Base-by-base conservation (phyloP, 2,888 invertebrate species). In the Caenorhabditis sp. region DNA sequence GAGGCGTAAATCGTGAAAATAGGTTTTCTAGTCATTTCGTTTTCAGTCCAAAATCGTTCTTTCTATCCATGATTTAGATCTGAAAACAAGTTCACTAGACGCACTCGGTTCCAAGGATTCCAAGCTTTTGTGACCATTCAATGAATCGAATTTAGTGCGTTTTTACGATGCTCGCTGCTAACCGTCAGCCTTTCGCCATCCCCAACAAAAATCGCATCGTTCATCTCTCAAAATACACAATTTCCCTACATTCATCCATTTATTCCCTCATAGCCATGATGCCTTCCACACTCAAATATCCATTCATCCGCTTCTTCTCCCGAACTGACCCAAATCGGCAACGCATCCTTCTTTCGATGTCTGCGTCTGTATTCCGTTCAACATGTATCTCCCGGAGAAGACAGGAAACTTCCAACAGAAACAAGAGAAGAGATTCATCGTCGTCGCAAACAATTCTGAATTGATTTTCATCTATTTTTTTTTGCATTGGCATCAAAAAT, bases 281-380 rank as follows among this genome's bases (percentile, higher is more conserved):
- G 19, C 51, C 28, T 51, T 49, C 49, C 64, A 66, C 64, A 66
- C 56, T 44, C 44, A 66, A 47, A 61, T 24, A 28, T 68, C 26
- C 26, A 10, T n/a, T 26, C 12, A 26, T 44, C 38, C 44, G 28
- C n/a, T 64, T 44, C 44, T 47, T 19, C 26, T n/a, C 19, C 63
- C 64, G 31, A 61, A 69, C 69, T 79, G 79, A 79, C 79, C 79
- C 64, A 79, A 70, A 79, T 79, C 70, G 47, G 12, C 22, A n/a
- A 56, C 79, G 70, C 79, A 79, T 80, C 80, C 64, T 51, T 59
- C 66, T 59, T 35, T 72, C 73, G 8, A 10, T 24, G 59, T 73
- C 73, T 79, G 63, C 47, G 38, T 59, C 66, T 72, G n/a, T 47
- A 24, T 12, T 19, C 26, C 49, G 49, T 49, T 64, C 38, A 47